Evolutionary conservation across 2,888 invertebrate genomes (phyloP), one percentile per base, ranked within the genome.

Genomic region (Nemotelus nigrinus): DNA sequence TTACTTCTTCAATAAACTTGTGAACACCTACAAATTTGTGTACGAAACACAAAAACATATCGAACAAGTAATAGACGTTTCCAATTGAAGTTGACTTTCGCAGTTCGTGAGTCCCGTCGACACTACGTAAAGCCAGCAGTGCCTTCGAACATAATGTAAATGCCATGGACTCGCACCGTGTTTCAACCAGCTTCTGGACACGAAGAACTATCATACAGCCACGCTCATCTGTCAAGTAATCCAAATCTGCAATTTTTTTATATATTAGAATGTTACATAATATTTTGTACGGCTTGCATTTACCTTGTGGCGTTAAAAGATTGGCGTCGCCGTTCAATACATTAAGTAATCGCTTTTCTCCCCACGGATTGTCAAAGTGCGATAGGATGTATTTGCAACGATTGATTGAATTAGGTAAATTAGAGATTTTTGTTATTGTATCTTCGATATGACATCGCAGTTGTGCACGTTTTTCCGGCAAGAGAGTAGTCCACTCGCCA

Each of bases 151-250:
- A 89, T 82, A 91, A 87, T 84, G 89, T 89, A 77, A 91, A 86
- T 79, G 91, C 91, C 80, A 91, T 86, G 84, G 90, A 90, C 86
- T 90, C 90, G 85, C 91, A 91, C 82, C 89, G 89, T 80, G 89
- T 89, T 85, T 90, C 90, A 83, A 90, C 89, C 80, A 91, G 86
- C 84, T 90, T 90, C 82, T 89, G 90, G 81, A 91, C 85, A 81
- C 91, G 88, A 84, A 90, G 89, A 70, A 89, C 88, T 80, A 91
- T 87, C 82, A 91, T 85, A 83, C 89, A 89, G 71, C 89, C 89
- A 77, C 89, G 89, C 86, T 91, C 91, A 80, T 87, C 86, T 82
- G 88, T 88, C 81, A 90, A 90, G 83, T 90, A 90, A 81, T 89
- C 89, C 83, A 88, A 82, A 83, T 88, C 88, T 88, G 82, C 8